Percentiles rank a stretch among this genome's conserved stretches.
Conservation (phyloP, 2,797 vertebrate genomes). For the Sebastes alutus region DNA sequence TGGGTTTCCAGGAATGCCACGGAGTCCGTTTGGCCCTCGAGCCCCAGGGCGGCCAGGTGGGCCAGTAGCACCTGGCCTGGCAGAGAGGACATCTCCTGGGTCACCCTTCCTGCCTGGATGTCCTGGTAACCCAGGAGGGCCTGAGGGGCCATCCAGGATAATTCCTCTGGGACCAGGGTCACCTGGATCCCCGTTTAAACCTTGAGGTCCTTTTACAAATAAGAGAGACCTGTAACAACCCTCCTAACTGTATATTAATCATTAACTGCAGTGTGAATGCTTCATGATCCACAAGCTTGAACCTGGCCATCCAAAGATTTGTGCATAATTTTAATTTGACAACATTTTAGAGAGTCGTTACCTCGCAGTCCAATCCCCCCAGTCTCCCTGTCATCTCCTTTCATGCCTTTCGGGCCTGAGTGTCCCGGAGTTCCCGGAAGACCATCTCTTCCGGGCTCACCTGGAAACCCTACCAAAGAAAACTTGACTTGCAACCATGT, state of each 20-base stretch:
- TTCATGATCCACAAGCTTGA: neutral
- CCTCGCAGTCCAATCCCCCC: constrained; percentile 49
- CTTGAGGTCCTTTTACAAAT: constrained; percentile 56
- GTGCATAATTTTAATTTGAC: neutral
- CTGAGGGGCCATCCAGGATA: constrained; percentile 52
- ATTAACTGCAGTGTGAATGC: neutral
- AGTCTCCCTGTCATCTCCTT: constrained; percentile 52
- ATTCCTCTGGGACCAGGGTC: constrained; percentile 50
- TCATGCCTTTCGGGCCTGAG: constrained; percentile 62
- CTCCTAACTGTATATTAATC: neutral
- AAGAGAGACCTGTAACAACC: neutral
- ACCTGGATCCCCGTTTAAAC: constrained; percentile 67
- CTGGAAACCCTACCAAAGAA: constrained; percentile 51
- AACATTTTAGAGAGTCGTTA: constrained; percentile 18
- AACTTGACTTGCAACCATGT: neutral
- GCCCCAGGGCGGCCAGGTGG: constrained; percentile 39
- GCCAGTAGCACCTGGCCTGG: constrained; percentile 44
- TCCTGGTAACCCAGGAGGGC: constrained; percentile 58
- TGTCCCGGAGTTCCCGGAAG: constrained; percentile 25
- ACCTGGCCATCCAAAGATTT: neutral
- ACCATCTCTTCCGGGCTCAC: constrained; percentile 56
- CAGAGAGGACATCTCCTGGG: constrained; percentile 38
- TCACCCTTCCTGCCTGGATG: constrained; percentile 55
- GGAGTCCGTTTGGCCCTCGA: constrained; percentile 38
- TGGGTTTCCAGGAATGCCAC: constrained; percentile 52